A percentile compares a stretch with the other conserved stretches of the same genome.
phyloP scores from a whole-genome alignment of 2,888 invertebrate genomes.

The Meganola albula region DNA sequence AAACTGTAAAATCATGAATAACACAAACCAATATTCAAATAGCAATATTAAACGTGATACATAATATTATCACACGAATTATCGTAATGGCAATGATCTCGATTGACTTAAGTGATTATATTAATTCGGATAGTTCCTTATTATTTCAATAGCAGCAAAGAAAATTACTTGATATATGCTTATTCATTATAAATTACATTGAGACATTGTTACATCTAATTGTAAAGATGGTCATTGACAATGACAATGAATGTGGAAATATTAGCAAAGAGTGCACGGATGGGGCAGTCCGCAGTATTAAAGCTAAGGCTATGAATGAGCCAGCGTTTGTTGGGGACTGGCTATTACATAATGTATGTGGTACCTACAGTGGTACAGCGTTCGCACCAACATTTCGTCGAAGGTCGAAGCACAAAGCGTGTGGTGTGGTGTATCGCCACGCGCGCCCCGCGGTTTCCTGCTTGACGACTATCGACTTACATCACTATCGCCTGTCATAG shows the following conservation, averaged over 20 bases:
- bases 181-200: slow-evolving; percentile 36
- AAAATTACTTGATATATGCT: slow-evolving; percentile 55
- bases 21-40: slow-evolving; percentile 33
- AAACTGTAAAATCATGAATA: slow-evolving; percentile 28
- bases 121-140: slow-evolving; percentile 55
- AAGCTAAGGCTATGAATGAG: slow-evolving; percentile 63
- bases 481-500: slow-evolving; percentile 75
- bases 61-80: slow-evolving; percentile 43
- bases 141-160: slow-evolving; percentile 59
- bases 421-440: slow-evolving; percentile 64
- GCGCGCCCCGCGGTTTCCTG: slow-evolving; percentile 73
- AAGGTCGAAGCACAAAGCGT: slow-evolving; percentile 66
- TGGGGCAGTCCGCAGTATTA: slow-evolving; percentile 43
- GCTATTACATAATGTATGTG: slow-evolving; percentile 65
- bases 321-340: slow-evolving; percentile 55
- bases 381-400: slow-evolving; percentile 63
- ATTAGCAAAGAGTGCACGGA: slow-evolving; percentile 34
- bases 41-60: slow-evolving; percentile 34
- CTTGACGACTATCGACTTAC: slow-evolving; percentile 76
- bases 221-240: background rate
- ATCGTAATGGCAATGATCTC: slow-evolving; percentile 67
- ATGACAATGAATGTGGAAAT: slow-evolving; percentile 27
- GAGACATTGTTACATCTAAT: background rate
- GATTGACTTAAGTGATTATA: slow-evolving; percentile 53
- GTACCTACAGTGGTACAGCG: slow-evolving; percentile 37